Percentiles rank a stretch among this genome's conserved stretches.
Evolutionary conservation across 2,888 invertebrate species (phyloP).

Genomic region (Aspidiotus rigidus): DNA sequence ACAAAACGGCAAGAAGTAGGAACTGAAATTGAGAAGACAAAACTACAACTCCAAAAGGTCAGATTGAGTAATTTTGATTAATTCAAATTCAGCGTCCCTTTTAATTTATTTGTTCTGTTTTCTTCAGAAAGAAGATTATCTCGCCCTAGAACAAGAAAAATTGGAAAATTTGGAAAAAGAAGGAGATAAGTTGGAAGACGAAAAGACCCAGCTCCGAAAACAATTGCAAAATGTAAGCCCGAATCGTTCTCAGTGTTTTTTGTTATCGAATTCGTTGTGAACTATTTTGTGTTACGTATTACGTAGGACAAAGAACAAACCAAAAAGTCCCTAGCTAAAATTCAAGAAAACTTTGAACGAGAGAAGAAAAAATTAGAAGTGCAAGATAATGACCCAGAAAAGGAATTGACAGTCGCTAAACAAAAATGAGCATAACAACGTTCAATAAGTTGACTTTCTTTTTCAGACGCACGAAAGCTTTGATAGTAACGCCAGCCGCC

Average conservation of each 20-base stretch:
- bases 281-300: not conserved
- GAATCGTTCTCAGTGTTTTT: not conserved
- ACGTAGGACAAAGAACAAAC: constrained; percentile 18
- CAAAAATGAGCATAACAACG: not conserved
- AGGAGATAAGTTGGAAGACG: constrained; percentile 5
- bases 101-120: not conserved
- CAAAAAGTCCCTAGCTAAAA: not conserved
- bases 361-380: constrained; percentile 13
- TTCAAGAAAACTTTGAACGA: constrained; percentile 11
- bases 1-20: constrained; percentile 7
- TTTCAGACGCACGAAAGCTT: no score
- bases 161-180: constrained; percentile 8
- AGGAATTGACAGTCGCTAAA: constrained; percentile 5
- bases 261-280: not conserved
- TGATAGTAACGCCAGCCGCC: no score
- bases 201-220: constrained; percentile 6
- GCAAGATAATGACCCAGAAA: not conserved
- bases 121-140: constrained; percentile 17
- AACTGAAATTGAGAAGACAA: constrained; percentile 7
- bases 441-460: no score
- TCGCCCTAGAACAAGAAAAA: constrained; percentile 9
- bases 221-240: constrained; percentile 3
- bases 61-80: not conserved
- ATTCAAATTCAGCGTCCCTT: not conserved
- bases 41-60: constrained; percentile 8